Evolutionary conservation across 2,797 vertebrate species (phyloP).

Genomic region (Numenius phaeopus): DNA sequence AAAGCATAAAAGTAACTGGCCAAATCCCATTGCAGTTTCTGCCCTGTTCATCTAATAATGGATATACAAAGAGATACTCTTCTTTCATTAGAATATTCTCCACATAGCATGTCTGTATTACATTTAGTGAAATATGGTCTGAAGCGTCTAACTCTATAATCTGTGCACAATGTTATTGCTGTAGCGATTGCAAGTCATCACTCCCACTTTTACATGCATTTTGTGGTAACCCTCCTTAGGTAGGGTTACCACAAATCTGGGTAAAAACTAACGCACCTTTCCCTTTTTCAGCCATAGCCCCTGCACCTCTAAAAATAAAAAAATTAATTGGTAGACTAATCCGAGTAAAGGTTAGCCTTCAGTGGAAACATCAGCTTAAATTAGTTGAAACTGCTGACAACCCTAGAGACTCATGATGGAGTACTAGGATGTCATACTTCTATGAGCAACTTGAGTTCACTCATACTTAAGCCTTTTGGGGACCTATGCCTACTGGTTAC

Average conservation of each 20-base stretch:
- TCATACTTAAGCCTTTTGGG: background rate
- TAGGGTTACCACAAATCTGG: too few relatives aligned
- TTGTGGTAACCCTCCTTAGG: background rate
- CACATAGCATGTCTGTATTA: background rate
- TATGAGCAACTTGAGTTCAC: background rate
- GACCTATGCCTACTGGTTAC: background rate
- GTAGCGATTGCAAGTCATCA: background rate
- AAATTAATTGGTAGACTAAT: background rate
- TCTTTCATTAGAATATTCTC: background rate
- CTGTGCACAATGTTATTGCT: background rate
- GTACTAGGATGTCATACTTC: background rate
- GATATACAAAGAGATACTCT: background rate
- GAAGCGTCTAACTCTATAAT: background rate
- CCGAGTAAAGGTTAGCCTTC: background rate
- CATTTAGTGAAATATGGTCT: background rate
- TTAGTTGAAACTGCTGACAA: background rate
- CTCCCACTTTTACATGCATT: fast-evolving
- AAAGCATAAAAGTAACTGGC: background rate
- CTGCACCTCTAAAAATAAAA: background rate
- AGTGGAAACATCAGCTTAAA: background rate
- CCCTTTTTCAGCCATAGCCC: background rate
- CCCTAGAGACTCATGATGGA: background rate
- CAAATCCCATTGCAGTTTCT: background rate
- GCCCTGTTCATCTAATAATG: background rate
- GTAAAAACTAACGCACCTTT: background rate